phyloP scores from a whole-genome alignment of 2,888 invertebrate genomes.

The Sisyra nigra region DNA sequence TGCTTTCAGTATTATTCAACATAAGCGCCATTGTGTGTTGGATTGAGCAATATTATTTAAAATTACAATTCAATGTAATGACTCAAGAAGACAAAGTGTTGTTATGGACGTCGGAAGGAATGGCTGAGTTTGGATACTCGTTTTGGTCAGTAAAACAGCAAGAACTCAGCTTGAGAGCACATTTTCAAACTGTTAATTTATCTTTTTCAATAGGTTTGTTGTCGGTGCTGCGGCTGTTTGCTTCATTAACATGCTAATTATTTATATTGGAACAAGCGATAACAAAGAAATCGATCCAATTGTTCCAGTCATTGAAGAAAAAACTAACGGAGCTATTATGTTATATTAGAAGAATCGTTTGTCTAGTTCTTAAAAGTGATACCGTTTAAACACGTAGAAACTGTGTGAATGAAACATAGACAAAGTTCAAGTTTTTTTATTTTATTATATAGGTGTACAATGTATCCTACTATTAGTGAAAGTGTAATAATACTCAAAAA shows the following conservation, averaged over 20 bases:
- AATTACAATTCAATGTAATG: slow-evolving; percentile 69
- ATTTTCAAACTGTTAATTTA: too few species aligned
- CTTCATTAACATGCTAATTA: slow-evolving; percentile 53
- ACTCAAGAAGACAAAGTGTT: slow-evolving; percentile 60
- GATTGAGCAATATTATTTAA: slow-evolving; percentile 68
- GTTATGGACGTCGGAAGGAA: slow-evolving; percentile 69
- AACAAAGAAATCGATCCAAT: slow-evolving; percentile 43
- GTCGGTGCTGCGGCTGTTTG: slow-evolving; percentile 53
- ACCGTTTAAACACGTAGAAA: too few species aligned
- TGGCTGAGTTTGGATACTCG: slow-evolving; percentile 70
- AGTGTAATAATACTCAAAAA: too few species aligned
- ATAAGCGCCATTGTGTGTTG: slow-evolving; percentile 63
- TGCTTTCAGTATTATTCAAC: slow-evolving; percentile 52
- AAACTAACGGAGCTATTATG: slow-evolving; percentile 74
- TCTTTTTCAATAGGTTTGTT: slow-evolving; percentile 39
- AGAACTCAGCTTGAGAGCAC: too few species aligned
- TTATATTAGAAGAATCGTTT: slow-evolving; percentile 37
- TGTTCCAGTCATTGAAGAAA: slow-evolving; percentile 57
- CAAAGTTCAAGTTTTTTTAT: too few species aligned
- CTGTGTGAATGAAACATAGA: too few species aligned
- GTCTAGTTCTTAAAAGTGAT: too few species aligned
- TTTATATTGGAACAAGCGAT: slow-evolving; percentile 57
- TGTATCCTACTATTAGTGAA: too few species aligned
- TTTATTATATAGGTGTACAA: too few species aligned
- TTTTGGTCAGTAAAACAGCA: slow-evolving; percentile 64